These are phyloP conservation scores for Paramormyrops hopkinsi DNA, from an alignment of 2,797 vertebrate species.

Conservation along the genomic window DNA sequence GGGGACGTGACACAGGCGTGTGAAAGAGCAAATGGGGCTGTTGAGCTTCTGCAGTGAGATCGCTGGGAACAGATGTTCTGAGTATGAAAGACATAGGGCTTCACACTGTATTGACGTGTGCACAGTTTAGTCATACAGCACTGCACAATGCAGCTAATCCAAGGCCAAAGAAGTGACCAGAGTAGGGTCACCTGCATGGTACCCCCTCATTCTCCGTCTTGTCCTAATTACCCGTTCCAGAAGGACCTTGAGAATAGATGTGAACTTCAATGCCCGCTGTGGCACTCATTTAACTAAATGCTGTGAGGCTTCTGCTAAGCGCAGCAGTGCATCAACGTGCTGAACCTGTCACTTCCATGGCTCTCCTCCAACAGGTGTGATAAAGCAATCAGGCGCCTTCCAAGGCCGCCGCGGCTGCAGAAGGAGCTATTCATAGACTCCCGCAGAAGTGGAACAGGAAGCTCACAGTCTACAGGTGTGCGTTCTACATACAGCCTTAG, in stretches of 20 bases:
- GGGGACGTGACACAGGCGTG: neutral
- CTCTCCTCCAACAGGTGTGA: constrained; percentile 18
- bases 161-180: neutral
- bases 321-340: neutral
- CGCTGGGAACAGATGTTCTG: neutral
- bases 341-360: neutral
- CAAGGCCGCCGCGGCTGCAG: neutral
- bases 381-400: neutral
- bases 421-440: constrained; percentile 18
- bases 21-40: neutral
- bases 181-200: neutral
- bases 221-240: neutral
- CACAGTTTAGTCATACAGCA: neutral
- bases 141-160: neutral
- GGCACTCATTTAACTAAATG: neutral
- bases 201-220: neutral
- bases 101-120: neutral
- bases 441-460: neutral
- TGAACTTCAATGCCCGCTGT: neutral
- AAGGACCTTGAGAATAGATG: neutral
- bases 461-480: neutral
- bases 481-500: neutral
- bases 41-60: neutral
- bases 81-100: neutral
- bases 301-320: neutral